Evolutionary conservation across 2,797 vertebrate genomes (phyloP).

Genomic region (Falco concolor): DNA sequence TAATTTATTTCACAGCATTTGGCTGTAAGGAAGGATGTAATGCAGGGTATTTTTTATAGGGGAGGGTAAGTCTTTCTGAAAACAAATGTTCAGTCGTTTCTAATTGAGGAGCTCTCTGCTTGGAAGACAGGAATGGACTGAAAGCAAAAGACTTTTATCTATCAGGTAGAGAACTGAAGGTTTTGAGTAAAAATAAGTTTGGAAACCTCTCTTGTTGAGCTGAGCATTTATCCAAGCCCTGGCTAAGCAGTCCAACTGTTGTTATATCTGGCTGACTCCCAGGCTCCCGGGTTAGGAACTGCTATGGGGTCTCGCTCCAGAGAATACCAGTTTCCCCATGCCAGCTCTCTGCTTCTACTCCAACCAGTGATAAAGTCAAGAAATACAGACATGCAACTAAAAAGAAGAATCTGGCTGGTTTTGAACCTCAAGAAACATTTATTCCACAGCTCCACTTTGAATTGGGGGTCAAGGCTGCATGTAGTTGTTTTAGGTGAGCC

Average conservation of each 20-base stretch:
- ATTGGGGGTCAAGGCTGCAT: not conserved
- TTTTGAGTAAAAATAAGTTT: not conserved
- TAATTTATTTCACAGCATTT: conserved; percentile 70
- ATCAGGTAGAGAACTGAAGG: not conserved
- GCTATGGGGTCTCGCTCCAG: fast-evolving
- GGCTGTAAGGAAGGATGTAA: conserved; percentile 20
- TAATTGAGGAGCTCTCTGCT: not conserved
- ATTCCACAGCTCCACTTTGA: not conserved
- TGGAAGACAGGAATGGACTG: not conserved
- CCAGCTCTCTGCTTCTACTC: not conserved
- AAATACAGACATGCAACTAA: not conserved
- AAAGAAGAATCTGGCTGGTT: not conserved
- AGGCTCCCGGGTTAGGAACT: not conserved
- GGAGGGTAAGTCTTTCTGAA: not conserved
- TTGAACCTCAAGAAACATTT: not conserved
- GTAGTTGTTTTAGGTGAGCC: not conserved
- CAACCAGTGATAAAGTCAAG: not conserved
- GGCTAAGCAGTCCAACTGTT: not conserved
- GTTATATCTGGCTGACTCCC: not conserved
- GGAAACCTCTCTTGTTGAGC: not conserved
- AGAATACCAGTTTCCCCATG: not conserved
- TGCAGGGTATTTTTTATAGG: not conserved
- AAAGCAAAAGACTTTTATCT: not conserved
- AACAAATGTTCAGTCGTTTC: not conserved
- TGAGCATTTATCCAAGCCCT: not conserved